phyloP scores from a whole-genome alignment of 2,113 vertebrate species.

The Eolophus roseicapilla region DNA sequence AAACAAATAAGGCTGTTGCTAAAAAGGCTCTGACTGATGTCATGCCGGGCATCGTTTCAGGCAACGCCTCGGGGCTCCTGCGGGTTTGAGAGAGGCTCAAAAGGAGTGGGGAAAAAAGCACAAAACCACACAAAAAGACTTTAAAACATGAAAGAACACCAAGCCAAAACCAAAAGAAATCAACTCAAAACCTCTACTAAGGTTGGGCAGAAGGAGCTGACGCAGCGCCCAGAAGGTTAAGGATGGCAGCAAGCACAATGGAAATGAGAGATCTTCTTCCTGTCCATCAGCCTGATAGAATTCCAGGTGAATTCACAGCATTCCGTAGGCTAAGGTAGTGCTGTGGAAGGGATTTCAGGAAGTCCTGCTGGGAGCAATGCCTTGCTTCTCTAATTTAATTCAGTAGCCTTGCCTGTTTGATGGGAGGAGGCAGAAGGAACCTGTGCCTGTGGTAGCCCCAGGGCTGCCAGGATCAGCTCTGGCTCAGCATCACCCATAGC shows the following conservation, averaged over 20 bases:
- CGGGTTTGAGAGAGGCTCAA: neutral
- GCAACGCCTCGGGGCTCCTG: constrained; percentile 12
- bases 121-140: neutral
- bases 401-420: neutral
- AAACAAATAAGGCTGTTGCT: constrained; percentile 39
- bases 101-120: neutral
- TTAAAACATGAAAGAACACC: neutral
- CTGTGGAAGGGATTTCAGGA: neutral
- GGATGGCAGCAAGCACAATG: neutral
- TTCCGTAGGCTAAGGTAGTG: neutral
- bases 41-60: neutral
- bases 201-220: neutral
- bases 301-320: neutral
- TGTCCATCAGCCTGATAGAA: neutral
- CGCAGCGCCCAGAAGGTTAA: neutral
- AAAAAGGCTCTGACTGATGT: constrained; percentile 29
- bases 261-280: neutral
- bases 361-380: neutral
- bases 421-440: neutral
- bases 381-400: neutral
- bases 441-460: accelerated
- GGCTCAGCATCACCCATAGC: neutral
- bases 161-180: neutral
- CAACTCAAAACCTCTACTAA: neutral
- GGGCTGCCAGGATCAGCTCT: neutral